Conservation (phyloP, 2,113 vertebrate genomes). For the Piprites chloris region DNA sequence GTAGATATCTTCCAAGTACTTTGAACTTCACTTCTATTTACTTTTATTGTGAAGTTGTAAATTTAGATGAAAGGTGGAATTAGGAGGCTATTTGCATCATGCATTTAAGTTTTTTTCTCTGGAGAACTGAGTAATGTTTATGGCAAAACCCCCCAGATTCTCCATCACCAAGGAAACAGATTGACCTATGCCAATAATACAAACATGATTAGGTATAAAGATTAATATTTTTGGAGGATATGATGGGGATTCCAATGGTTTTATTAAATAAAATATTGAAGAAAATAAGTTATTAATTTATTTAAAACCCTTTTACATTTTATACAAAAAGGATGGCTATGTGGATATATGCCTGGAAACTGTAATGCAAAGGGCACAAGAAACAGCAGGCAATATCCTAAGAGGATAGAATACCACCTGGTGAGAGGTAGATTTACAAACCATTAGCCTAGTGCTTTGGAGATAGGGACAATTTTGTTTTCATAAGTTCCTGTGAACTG, state of each 20-base stretch:
- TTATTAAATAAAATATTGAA: background rate
- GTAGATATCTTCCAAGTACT: background rate
- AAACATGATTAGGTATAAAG: background rate
- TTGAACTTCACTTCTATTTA: background rate
- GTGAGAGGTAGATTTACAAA: background rate
- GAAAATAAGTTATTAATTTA: background rate
- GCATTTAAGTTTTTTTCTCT: background rate
- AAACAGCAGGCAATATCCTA: background rate
- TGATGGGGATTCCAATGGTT: background rate
- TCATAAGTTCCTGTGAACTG: background rate
- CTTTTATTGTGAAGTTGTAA: background rate
- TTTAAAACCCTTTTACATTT: background rate
- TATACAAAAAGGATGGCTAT: background rate
- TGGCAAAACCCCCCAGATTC: background rate
- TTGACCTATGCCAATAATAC: background rate
- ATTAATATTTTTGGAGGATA: background rate
- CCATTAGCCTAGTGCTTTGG: background rate
- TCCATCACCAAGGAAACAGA: background rate
- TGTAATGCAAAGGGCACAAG: background rate
- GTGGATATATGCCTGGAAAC: rapidly evolving
- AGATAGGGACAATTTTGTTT: background rate
- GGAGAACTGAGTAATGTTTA: background rate
- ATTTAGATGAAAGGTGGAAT: background rate
- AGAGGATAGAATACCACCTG: background rate
- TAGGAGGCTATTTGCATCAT: background rate